A percentile compares a stretch with the other conserved stretches of the same genome.
These are phyloP conservation scores for Protobothrops mucrosquamatus DNA, from an alignment of 2,113 vertebrate genomes.

Conservation along the genomic window DNA sequence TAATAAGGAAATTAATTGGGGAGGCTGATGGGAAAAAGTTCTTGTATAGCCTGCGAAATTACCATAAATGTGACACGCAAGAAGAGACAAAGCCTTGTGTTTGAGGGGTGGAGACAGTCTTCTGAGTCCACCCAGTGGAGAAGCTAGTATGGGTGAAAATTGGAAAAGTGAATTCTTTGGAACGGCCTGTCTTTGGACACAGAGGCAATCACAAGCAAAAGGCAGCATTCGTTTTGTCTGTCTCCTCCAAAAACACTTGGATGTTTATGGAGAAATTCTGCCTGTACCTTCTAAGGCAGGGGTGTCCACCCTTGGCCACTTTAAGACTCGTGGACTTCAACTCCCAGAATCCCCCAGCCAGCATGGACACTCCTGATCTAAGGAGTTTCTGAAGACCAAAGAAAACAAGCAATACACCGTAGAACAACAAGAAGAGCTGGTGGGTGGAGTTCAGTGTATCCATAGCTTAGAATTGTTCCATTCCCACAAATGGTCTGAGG, in stretches of 20 bases:
- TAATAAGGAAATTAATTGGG: constrained; percentile 68
- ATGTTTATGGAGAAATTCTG: background rate
- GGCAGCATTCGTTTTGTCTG: background rate
- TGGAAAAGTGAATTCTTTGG: background rate
- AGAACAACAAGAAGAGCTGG: background rate
- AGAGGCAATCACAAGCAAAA: background rate
- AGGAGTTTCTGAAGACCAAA: background rate
- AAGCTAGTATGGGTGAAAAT: background rate
- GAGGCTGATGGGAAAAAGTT: constrained; percentile 26
- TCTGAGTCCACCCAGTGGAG: rapidly evolving
- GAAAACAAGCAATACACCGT: background rate
- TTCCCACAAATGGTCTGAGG: background rate
- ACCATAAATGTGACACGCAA: background rate
- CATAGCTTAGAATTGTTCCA: background rate
- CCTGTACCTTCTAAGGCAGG: background rate
- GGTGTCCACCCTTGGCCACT: background rate
- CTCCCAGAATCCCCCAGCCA: background rate
- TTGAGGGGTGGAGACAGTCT: background rate
- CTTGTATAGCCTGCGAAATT: constrained; percentile 53
- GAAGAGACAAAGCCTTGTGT: background rate
- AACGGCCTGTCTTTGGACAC: background rate
- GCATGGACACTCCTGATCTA: background rate
- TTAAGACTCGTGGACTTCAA: background rate
- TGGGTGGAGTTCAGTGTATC: background rate
- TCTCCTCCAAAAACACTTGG: background rate